Conservation (phyloP, 2,113 vertebrate genomes). For the Pangasianodon gigas region DNA sequence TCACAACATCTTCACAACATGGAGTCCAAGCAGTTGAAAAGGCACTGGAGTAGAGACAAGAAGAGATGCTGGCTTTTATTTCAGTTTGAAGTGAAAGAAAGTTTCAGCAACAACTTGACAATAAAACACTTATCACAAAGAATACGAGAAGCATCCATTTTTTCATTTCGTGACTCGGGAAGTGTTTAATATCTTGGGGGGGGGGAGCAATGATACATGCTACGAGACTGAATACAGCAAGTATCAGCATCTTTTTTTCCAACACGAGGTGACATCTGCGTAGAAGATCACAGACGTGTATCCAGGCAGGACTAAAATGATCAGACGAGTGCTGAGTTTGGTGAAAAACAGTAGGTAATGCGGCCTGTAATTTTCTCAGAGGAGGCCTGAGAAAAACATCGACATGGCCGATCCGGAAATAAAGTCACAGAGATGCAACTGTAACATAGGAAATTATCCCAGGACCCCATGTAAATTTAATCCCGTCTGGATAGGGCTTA, state of each 20-base stretch:
- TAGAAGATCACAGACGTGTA: neutral
- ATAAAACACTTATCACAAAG: neutral
- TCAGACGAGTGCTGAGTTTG: neutral
- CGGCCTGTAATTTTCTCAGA: neutral
- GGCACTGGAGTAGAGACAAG: neutral
- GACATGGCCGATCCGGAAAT: neutral
- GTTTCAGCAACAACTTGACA: neutral
- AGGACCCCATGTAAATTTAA: neutral
- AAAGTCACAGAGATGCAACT: neutral
- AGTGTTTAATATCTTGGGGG: neutral
- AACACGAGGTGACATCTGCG: neutral
- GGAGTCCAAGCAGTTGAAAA: neutral
- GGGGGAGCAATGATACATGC: neutral
- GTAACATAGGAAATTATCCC: neutral
- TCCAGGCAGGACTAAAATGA: neutral
- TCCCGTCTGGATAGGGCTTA: neutral
- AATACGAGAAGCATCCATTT: neutral
- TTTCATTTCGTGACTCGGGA: neutral
- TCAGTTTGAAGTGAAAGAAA: neutral
- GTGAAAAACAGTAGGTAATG: neutral
- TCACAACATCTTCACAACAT: neutral
- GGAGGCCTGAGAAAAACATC: neutral
- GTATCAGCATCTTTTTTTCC: neutral
- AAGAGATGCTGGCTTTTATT: neutral
- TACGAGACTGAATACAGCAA: neutral